These are phyloP conservation scores for Gallinago undulata DNA, from an alignment of 2,113 vertebrate genomes.

Conservation along the genomic window DNA sequence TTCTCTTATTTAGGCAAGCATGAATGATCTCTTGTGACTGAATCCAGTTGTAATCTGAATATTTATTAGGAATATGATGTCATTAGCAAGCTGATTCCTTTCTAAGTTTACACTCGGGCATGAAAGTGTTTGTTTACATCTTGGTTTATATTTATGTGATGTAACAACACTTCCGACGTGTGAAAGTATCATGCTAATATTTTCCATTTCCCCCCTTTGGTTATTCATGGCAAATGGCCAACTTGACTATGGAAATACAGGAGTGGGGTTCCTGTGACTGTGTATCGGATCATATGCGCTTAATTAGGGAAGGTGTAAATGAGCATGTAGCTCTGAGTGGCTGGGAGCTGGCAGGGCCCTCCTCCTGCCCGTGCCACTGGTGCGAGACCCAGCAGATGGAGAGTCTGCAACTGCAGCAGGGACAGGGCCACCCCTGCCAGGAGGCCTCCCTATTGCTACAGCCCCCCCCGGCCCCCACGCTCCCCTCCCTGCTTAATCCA, in stretches of 20 bases:
- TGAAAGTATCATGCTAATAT: neutral
- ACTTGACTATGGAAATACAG: accelerated
- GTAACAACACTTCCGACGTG: accelerated
- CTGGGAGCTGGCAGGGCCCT: neutral
- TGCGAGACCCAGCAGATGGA: neutral
- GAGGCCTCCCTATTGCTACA: neutral
- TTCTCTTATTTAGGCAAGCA: neutral
- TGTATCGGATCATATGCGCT: accelerated
- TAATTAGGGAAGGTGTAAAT: too few species aligned
- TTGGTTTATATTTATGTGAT: neutral
- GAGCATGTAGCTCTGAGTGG: neutral
- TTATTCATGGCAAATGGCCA: neutral
- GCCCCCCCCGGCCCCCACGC: accelerated
- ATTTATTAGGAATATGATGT: neutral
- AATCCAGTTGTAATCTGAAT: neutral
- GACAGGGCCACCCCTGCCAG: neutral
- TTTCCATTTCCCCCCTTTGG: neutral
- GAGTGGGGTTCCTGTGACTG: accelerated
- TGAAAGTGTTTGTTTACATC: neutral
- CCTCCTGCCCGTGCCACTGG: accelerated
- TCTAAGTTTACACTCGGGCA: neutral
- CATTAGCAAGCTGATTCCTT: neutral
- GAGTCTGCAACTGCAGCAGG: neutral
- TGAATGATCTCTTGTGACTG: neutral
- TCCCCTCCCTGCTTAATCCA: neutral